These are phyloP conservation scores for Watsonalla binaria DNA, from an alignment of 2,888 invertebrate genomes.

Conservation along the genomic window DNA sequence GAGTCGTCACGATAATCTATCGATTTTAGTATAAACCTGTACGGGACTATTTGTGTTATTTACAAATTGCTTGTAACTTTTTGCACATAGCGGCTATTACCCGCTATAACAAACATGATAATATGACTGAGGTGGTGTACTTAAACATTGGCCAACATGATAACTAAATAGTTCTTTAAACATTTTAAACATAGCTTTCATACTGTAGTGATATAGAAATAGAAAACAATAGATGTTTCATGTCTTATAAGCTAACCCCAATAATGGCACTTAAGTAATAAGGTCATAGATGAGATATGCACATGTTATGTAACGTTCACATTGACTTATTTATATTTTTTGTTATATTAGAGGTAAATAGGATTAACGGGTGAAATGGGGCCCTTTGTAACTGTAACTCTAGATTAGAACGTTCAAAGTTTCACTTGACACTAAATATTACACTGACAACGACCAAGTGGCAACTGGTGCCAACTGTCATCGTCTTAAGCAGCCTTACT, in stretches of 20 bases:
- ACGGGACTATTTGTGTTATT: constrained; percentile 19
- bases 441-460: constrained; percentile 19
- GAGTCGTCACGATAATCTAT: constrained; percentile 53
- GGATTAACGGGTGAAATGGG: constrained; percentile 40
- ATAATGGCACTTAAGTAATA: constrained; percentile 50
- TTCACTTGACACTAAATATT: constrained; percentile 17
- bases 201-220: constrained; percentile 23
- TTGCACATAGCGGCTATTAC: background rate
- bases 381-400: constrained; percentile 36
- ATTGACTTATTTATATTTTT: constrained; percentile 72
- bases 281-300: constrained; percentile 61
- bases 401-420: constrained; percentile 20
- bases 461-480: constrained; percentile 6
- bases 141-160: constrained; percentile 26
- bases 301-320: constrained; percentile 75
- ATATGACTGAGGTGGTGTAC: background rate
- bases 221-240: constrained; percentile 20
- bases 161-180: constrained; percentile 11
- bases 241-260: constrained; percentile 41
- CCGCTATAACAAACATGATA: background rate
- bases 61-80: background rate
- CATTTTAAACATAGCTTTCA: constrained; percentile 42
- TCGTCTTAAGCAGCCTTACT: too few species aligned
- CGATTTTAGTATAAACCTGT: constrained; percentile 49
- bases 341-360: constrained; percentile 70